Percentiles rank a stretch among this genome's conserved stretches.
Conservation (phyloP, 2,888 invertebrate species). For the Pediacus dermestoides region DNA sequence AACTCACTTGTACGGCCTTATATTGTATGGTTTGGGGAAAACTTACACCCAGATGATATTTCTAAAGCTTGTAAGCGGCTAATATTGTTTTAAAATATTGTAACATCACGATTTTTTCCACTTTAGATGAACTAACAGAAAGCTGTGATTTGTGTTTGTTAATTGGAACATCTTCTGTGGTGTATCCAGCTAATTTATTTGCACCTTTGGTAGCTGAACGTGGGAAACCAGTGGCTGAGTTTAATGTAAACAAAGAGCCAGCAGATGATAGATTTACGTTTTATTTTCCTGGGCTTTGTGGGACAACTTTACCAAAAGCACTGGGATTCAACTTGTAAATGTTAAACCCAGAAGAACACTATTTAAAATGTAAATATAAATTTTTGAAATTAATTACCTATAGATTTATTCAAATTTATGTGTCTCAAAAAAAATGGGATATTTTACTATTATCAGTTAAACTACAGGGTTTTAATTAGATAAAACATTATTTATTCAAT, state of each 20-base stretch:
- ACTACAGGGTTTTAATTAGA: no score
- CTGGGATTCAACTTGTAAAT: no score
- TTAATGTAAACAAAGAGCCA: constrained; percentile 53
- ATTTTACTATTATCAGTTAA: no score
- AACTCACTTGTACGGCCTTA: constrained; percentile 70
- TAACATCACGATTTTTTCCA: constrained; percentile 4
- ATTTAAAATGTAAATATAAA: no score
- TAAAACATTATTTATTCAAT: no score
- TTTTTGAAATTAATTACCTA: no score
- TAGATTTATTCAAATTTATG: no score
- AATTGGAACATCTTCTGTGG: constrained; percentile 82
- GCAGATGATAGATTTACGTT: constrained; percentile 38
- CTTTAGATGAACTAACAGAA: constrained; percentile 59
- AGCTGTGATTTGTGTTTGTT: constrained; percentile 76
- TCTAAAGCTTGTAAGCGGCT: constrained; percentile 56
- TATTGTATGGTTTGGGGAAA: constrained; percentile 88
- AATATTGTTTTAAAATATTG: constrained; percentile 10
- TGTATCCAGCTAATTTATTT: constrained; percentile 86
- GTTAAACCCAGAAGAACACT: no score
- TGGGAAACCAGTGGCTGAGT: constrained; percentile 73
- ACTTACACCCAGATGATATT: constrained; percentile 61
- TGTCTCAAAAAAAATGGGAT: no score
- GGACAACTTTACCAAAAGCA: constrained; percentile 43
- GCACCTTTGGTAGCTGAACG: constrained; percentile 71
- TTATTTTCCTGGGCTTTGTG: constrained; percentile 45